phyloP scores from a whole-genome alignment of 2,888 invertebrate species.

The Drosophila niveifrons region DNA sequence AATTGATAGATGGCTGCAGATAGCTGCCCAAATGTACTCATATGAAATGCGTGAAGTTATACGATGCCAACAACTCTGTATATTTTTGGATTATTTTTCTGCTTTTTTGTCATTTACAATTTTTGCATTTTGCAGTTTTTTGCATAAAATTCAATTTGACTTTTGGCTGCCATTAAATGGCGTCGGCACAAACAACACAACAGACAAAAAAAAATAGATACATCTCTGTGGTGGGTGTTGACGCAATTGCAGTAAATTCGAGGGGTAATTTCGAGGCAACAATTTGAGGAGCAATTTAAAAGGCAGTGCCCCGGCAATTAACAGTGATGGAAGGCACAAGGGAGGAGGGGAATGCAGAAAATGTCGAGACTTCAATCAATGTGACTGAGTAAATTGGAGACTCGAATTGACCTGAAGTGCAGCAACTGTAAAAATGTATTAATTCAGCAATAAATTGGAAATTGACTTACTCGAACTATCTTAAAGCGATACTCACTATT shows the following conservation, averaged over 20 bases:
- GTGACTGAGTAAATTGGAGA: slow-evolving; percentile 42
- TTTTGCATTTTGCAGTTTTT: slow-evolving; percentile 1
- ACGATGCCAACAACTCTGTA: slow-evolving; percentile 35
- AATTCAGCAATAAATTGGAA: not conserved
- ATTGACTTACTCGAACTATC: not conserved
- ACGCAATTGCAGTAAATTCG: slow-evolving; percentile 53
- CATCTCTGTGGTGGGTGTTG: slow-evolving; percentile 54
- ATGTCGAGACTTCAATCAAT: slow-evolving; percentile 68
- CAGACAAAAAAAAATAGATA: slow-evolving; percentile 20
- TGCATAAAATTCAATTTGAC: slow-evolving; percentile 68
- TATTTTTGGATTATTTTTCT: slow-evolving; percentile 9
- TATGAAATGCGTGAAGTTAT: slow-evolving; percentile 27
- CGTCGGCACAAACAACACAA: slow-evolving; percentile 2
- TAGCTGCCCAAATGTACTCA: slow-evolving; percentile 8
- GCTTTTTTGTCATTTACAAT: not conserved
- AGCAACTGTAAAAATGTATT: not conserved
- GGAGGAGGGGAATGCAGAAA: slow-evolving; percentile 26
- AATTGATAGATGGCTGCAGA: slow-evolving; percentile 54
- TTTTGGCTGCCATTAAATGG: slow-evolving; percentile 53
- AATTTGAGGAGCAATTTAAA: slow-evolving; percentile 62
- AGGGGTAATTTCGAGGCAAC: slow-evolving; percentile 47
- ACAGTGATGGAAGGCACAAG: slow-evolving; percentile 54
- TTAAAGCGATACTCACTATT: not conserved
- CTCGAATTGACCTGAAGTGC: slow-evolving; percentile 6
- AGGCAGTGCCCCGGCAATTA: slow-evolving; percentile 57